Evolutionary conservation across 2,797 vertebrate species (phyloP).

Genomic region (Falco peregrinus): DNA sequence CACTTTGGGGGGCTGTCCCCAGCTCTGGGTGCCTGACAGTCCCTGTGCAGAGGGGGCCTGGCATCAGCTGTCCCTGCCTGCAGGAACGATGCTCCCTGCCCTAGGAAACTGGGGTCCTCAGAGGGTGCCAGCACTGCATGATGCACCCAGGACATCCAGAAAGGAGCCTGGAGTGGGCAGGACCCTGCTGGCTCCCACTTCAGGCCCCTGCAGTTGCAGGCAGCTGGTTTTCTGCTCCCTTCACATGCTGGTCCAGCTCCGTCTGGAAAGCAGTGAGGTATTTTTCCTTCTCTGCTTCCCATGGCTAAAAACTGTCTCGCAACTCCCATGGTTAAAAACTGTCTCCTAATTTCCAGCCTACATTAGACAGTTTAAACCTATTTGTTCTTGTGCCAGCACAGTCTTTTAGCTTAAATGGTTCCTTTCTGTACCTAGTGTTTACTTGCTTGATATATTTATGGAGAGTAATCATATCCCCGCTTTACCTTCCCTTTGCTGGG

Average conservation of each 20-base stretch:
- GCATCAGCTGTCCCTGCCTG: neutral
- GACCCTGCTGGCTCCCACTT: neutral
- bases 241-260: neutral
- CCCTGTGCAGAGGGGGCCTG: neutral
- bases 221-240: neutral
- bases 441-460: conserved; percentile 44
- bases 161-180: neutral
- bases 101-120: neutral
- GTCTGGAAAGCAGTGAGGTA: neutral
- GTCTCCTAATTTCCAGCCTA: conserved; percentile 36
- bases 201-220: neutral
- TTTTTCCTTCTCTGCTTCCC: conserved; percentile 1
- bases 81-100: neutral
- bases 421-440: conserved; percentile 53
- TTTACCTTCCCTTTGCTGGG: neutral
- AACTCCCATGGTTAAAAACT: conserved; percentile 7
- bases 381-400: conserved; percentile 39
- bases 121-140: rapidly evolving
- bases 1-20: neutral
- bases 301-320: neutral
- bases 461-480: conserved; percentile 10
- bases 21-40: neutral
- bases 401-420: conserved; percentile 50
- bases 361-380: conserved; percentile 34
- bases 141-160: neutral